These are phyloP conservation scores for Argyresthia albistria DNA, from an alignment of 2,888 invertebrate species.

Conservation along the genomic window DNA sequence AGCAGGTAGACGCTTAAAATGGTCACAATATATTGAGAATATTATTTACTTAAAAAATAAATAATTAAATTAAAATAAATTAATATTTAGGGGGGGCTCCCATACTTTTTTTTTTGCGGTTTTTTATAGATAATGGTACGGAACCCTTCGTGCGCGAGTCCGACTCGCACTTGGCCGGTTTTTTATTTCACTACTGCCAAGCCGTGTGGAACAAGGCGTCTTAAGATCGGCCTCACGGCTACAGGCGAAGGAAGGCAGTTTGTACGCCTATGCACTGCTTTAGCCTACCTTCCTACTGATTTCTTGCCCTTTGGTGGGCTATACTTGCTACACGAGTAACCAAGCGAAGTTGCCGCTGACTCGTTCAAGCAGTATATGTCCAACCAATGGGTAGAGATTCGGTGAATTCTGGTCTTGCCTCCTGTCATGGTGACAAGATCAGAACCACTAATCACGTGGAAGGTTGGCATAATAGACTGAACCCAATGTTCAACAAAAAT, in stretches of 20 bases:
- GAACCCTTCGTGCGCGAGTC: too few species aligned
- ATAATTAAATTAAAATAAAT: too few species aligned
- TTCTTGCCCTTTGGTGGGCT: not conserved
- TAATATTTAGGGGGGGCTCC: too few species aligned
- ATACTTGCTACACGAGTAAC: not conserved
- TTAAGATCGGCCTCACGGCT: not conserved
- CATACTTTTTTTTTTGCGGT: too few species aligned
- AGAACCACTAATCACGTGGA: slow-evolving; percentile 3
- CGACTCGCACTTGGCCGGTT: too few species aligned
- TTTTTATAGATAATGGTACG: too few species aligned
- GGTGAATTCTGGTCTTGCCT: not conserved
- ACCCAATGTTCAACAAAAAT: not conserved
- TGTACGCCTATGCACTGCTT: not conserved
- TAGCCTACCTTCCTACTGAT: not conserved
- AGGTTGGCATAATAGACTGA: not conserved
- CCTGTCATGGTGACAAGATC: not conserved
- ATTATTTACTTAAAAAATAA: too few species aligned
- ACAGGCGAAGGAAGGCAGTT: not conserved
- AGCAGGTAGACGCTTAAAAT: too few species aligned
- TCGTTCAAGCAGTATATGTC: not conserved
- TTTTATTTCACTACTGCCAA: not conserved
- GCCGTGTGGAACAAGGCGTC: not conserved
- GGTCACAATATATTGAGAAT: too few species aligned
- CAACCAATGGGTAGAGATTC: not conserved
- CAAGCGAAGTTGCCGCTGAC: not conserved